Evolutionary conservation across 2,797 vertebrate genomes (phyloP).

Genomic region (Alauda arvensis): DNA sequence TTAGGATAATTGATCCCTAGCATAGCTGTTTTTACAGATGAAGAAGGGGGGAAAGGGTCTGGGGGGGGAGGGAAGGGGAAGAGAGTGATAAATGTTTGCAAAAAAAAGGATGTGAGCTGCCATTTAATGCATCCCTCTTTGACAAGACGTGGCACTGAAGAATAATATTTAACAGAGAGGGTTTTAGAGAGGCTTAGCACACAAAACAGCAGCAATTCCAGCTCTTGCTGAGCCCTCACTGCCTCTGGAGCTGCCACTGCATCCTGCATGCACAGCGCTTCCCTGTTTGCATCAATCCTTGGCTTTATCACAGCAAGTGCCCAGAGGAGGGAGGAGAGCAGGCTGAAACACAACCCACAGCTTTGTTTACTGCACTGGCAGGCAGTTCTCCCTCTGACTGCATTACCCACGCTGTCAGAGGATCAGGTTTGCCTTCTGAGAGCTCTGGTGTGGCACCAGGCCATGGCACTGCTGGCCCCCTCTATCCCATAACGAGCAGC

Average conservation of each 20-base stretch:
- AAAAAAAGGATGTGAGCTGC: background rate
- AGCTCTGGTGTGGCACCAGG: background rate
- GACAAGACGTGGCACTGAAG: background rate
- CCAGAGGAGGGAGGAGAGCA: background rate
- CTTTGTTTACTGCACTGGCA: background rate
- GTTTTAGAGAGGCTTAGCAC: background rate
- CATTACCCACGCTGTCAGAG: background rate
- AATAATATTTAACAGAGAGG: background rate
- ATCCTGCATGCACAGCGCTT: background rate
- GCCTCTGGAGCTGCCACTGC: background rate
- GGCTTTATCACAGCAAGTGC: background rate
- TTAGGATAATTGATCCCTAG: slow-evolving; percentile 16
- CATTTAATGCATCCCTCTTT: background rate
- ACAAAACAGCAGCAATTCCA: background rate
- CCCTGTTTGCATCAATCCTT: background rate
- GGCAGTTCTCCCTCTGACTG: background rate
- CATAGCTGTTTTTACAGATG: slow-evolving; percentile 12
- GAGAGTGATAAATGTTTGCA: background rate
- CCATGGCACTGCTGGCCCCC: background rate
- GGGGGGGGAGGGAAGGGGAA: background rate
- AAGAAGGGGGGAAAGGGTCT: background rate
- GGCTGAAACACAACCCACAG: background rate
- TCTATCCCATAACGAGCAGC: background rate
- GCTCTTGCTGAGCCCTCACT: background rate
- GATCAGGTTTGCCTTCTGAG: background rate